Percentiles rank a stretch among this genome's conserved stretches.
These are phyloP conservation scores for Peromyscus melanophrys DNA, from an alignment of 2,797 vertebrate genomes.

Conservation along the genomic window DNA sequence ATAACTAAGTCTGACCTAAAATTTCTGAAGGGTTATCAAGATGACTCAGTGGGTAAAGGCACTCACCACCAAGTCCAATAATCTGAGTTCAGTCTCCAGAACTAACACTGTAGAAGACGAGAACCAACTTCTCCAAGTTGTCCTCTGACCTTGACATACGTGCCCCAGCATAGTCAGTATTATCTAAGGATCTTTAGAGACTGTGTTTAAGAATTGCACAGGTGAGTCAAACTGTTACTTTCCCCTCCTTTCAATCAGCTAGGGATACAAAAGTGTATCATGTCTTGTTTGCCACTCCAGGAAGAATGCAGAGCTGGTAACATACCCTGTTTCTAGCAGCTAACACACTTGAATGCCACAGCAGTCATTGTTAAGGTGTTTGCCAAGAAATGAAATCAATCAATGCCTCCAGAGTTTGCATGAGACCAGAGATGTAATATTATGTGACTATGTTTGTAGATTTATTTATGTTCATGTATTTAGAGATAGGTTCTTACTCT, in stretches of 20 bases:
- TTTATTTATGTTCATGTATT: background rate
- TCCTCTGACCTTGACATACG: background rate
- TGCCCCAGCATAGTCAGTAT: no score
- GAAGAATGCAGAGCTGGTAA: background rate
- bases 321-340: background rate
- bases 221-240: background rate
- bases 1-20: background rate
- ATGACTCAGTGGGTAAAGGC: background rate
- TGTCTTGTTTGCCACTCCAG: background rate
- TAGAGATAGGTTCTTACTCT: background rate
- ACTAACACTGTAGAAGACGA: background rate
- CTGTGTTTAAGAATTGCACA: fast-evolving
- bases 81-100: background rate
- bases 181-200: background rate
- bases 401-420: background rate
- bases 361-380: background rate
- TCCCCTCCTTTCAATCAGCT: background rate
- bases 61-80: background rate
- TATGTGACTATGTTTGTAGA: background rate
- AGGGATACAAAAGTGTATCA: background rate
- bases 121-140: background rate
- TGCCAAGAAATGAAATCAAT: background rate
- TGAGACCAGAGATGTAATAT: background rate
- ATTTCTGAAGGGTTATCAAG: background rate
- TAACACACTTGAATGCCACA: background rate